These are phyloP conservation scores for Porites lutea DNA, from an alignment of 64 coral and sea anemone genomes.

Conservation along the genomic window DNA sequence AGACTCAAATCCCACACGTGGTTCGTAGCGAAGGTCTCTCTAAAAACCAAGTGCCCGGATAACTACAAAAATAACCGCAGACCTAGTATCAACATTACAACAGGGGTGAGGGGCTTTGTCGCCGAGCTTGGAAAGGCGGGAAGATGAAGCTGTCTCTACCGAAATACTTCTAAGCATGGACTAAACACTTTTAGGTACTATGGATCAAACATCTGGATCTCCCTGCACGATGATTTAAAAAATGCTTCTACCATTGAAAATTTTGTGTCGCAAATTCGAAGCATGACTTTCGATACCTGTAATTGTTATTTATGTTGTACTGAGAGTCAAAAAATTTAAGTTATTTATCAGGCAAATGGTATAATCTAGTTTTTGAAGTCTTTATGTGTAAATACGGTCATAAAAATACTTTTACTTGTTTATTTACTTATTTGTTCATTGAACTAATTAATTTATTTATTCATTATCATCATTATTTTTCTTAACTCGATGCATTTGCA, in stretches of 20 bases:
- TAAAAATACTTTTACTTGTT: no score
- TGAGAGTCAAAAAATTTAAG: neutral
- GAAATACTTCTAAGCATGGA: neutral
- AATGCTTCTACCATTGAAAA: neutral
- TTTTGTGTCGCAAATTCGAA: constrained; percentile 5
- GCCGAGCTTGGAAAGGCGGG: neutral
- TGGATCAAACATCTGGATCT: neutral
- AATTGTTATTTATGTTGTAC: constrained; percentile 10
- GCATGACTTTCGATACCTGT: neutral
- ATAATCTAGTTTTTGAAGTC: no score
- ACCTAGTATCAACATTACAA: no score
- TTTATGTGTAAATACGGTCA: no score
- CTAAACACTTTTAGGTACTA: neutral
- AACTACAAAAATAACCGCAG: no score
- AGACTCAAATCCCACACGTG: no score
- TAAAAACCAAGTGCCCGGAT: no score
- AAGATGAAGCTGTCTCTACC: neutral
- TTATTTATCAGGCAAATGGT: neutral
- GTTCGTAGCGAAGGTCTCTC: no score
- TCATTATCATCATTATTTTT: neutral
- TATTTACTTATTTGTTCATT: no score
- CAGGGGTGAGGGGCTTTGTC: no score
- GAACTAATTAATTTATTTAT: neutral
- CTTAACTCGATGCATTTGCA: neutral
- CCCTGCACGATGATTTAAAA: neutral